phyloP scores from a whole-genome alignment of 2,797 vertebrate genomes.

The Moxostoma hubbsi region DNA sequence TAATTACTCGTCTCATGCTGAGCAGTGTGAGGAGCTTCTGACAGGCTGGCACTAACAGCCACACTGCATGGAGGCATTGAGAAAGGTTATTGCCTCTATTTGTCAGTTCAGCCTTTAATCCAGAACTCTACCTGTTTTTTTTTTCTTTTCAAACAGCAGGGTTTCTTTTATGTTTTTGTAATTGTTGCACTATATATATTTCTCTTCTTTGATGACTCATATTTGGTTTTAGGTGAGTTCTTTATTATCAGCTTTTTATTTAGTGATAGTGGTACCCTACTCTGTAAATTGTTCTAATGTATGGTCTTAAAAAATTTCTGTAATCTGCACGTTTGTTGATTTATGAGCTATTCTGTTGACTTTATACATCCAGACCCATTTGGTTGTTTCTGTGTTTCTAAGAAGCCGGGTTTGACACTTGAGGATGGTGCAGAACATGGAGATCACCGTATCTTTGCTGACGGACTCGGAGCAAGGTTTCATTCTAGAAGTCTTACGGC shows the following conservation, averaged over 20 bases:
- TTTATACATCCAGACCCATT: neutral
- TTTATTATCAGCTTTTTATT: neutral
- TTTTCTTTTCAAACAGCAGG: conserved; percentile 34
- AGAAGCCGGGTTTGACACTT: conserved; percentile 23
- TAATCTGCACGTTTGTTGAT: conserved; percentile 26
- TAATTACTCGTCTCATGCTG: conserved; percentile 50
- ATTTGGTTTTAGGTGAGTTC: neutral
- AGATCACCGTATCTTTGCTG: conserved; percentile 89
- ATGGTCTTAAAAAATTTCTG: neutral
- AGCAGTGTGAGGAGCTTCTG: neutral
- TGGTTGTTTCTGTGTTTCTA: neutral
- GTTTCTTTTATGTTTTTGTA: conserved; percentile 31
- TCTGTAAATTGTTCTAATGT: neutral
- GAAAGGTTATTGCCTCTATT: conserved; percentile 25
- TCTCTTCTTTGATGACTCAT: neutral
- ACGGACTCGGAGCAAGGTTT: conserved; percentile 86
- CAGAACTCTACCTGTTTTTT: conserved; percentile 11
- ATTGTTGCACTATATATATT: neutral
- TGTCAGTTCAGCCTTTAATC: conserved; percentile 4
- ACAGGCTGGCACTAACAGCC: neutral
- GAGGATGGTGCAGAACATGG: conserved; percentile 79
- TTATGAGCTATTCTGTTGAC: conserved; percentile 35
- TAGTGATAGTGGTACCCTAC: neutral
- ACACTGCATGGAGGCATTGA: conserved; percentile 30
- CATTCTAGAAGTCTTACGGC: conserved; percentile 87